A percentile compares a stretch with the other conserved stretches of the same genome.
Evolutionary conservation across 2,888 invertebrate genomes (phyloP).

Genomic region (Galerucella nymphaeae): DNA sequence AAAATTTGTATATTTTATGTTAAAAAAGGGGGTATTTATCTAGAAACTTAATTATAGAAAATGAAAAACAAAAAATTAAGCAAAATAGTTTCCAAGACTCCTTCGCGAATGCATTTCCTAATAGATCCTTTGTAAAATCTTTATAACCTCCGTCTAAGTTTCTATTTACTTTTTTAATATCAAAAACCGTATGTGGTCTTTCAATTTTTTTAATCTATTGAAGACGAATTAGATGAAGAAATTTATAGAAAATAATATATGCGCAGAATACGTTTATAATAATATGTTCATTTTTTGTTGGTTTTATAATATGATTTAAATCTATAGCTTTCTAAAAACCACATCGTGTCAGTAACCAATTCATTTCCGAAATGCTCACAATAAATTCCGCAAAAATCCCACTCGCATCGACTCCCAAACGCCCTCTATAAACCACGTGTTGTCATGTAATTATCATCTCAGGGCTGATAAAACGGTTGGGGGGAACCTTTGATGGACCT

Average conservation of each 20-base stretch:
- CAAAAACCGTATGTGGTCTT: neutral
- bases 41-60: too few relatives aligned
- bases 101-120: too few relatives aligned
- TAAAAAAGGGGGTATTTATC: too few relatives aligned
- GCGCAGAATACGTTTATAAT: too few relatives aligned
- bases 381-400: slow-evolving; percentile 50
- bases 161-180: neutral
- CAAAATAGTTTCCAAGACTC: too few relatives aligned
- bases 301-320: neutral
- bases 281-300: too few relatives aligned
- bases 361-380: slow-evolving; percentile 48
- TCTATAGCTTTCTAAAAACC: neutral
- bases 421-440: slow-evolving; percentile 62
- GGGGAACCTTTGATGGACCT: slow-evolving; percentile 59
- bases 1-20: too few relatives aligned
- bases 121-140: neutral
- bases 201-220: too few relatives aligned
- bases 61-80: too few relatives aligned
- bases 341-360: slow-evolving; percentile 15
- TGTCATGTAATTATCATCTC: slow-evolving; percentile 64
- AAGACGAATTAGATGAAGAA: too few relatives aligned
- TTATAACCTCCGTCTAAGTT: neutral
- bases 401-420: slow-evolving; percentile 43
- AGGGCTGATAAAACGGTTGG: slow-evolving; percentile 61
- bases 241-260: too few relatives aligned